A percentile compares a stretch with the other conserved stretches of the same genome.
phyloP scores from a whole-genome alignment of 2,888 invertebrate genomes.

The Cancer borealis region DNA sequence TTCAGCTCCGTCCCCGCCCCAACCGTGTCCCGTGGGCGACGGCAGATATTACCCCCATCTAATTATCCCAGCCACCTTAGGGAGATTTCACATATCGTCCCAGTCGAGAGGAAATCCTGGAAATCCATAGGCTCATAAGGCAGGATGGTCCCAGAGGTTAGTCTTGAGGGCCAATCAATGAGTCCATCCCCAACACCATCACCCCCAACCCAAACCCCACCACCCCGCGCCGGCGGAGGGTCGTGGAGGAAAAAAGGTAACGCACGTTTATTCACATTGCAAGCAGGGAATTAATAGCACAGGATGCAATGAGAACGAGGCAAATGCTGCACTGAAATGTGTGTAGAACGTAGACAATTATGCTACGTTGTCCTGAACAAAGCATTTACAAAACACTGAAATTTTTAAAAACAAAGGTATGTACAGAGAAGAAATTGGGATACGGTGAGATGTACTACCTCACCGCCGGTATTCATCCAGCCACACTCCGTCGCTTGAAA shows the following conservation, averaged over 20 bases:
- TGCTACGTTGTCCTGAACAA: too few species aligned
- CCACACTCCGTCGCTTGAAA: not conserved
- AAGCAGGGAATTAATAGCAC: not conserved
- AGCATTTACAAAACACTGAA: too few species aligned
- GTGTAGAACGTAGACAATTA: not conserved
- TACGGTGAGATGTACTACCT: too few species aligned
- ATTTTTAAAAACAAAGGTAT: too few species aligned
- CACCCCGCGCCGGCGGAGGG: not conserved
- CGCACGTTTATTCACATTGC: not conserved
- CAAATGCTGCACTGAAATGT: not conserved
- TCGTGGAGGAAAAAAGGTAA: slow-evolving; percentile 22
- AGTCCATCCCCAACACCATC: not conserved
- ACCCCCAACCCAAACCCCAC: not conserved
- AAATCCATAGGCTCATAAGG: slow-evolving; percentile 43
- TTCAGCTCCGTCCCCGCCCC: not conserved
- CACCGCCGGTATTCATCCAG: not conserved
- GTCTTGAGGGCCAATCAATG: slow-evolving; percentile 5
- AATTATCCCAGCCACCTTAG: slow-evolving; percentile 29
- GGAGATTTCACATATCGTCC: not conserved
- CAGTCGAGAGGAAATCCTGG: slow-evolving; percentile 18
- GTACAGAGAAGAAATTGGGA: too few species aligned
- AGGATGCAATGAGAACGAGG: not conserved
- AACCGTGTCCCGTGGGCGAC: not conserved
- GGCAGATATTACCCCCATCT: slow-evolving; percentile 8
- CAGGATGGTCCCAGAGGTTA: not conserved